Evolutionary conservation across 2,113 vertebrate species (phyloP).

Genomic region (Buteo buteo): DNA sequence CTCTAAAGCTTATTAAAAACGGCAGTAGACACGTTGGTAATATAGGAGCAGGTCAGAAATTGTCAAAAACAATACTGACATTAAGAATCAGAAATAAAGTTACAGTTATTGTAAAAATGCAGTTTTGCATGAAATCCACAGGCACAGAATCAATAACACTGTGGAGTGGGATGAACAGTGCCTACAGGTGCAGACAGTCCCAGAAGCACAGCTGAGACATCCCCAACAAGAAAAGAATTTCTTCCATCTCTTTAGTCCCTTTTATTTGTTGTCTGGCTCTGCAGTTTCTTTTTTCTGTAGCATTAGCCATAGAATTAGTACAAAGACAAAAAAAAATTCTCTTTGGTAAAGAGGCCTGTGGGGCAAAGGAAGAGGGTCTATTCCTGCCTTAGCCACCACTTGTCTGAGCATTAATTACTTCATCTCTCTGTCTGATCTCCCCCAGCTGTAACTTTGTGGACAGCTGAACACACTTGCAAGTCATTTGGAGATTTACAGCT

Average conservation of each 20-base stretch:
- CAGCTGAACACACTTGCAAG: not conserved
- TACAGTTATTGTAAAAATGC: constrained; percentile 27
- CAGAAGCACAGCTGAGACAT: not conserved
- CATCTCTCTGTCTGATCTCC: not conserved
- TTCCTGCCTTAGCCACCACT: not conserved
- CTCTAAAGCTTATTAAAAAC: constrained; percentile 68
- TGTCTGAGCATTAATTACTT: not conserved
- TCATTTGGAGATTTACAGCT: not conserved
- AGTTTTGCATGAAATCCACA: constrained; percentile 1
- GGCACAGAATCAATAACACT: constrained; percentile 35
- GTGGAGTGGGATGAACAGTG: not conserved
- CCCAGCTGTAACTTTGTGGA: not conserved
- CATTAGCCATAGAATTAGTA: constrained; percentile 47
- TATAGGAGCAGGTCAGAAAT: constrained; percentile 14
- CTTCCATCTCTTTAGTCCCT: constrained; percentile 7
- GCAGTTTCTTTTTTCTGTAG: not conserved
- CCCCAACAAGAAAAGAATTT: not conserved
- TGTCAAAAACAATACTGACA: constrained; percentile 18
- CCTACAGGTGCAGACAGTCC: not conserved
- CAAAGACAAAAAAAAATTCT: constrained; percentile 7
- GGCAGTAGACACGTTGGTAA: constrained; percentile 9
- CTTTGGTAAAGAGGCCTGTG: not conserved
- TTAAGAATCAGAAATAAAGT: constrained; percentile 44
- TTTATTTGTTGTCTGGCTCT: constrained; percentile 46
- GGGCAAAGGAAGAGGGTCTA: not conserved